phyloP scores from a whole-genome alignment of 2,888 invertebrate genomes.

The Chesias legatella region DNA sequence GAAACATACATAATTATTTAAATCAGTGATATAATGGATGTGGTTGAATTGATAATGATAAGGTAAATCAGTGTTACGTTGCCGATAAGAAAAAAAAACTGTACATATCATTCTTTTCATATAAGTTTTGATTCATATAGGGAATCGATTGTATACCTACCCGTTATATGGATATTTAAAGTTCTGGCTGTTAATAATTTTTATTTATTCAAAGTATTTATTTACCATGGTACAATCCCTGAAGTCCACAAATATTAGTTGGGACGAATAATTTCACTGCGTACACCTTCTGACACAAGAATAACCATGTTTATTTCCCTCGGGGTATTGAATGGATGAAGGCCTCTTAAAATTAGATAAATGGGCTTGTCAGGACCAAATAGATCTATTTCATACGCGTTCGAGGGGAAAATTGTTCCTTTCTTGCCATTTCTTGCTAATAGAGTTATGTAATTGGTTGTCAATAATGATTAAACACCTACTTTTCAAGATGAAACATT shows the following conservation, averaged over 20 bases:
- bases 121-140: no score
- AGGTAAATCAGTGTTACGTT: no score
- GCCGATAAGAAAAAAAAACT: no score
- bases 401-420: conserved; percentile 28
- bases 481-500: not conserved
- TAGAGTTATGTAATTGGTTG: conserved; percentile 20
- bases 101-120: no score
- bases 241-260: not conserved
- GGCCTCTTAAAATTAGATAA: conserved; percentile 30
- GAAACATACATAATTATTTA: no score
- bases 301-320: conserved; percentile 28
- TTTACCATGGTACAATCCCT: no score
- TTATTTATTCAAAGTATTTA: no score
- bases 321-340: conserved; percentile 21
- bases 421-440: conserved; percentile 27
- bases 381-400: conserved; percentile 22
- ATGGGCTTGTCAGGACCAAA: conserved; percentile 22
- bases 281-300: conserved; percentile 22
- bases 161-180: no score
- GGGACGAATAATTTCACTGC: conserved; percentile 6
- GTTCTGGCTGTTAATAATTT: no score
- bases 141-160: no score
- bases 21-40: no score
- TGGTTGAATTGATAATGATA: no score
- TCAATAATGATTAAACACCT: conserved; percentile 6